phyloP scores from a whole-genome alignment of 2,888 invertebrate genomes.

The Drosophila pseudotakahashii region DNA sequence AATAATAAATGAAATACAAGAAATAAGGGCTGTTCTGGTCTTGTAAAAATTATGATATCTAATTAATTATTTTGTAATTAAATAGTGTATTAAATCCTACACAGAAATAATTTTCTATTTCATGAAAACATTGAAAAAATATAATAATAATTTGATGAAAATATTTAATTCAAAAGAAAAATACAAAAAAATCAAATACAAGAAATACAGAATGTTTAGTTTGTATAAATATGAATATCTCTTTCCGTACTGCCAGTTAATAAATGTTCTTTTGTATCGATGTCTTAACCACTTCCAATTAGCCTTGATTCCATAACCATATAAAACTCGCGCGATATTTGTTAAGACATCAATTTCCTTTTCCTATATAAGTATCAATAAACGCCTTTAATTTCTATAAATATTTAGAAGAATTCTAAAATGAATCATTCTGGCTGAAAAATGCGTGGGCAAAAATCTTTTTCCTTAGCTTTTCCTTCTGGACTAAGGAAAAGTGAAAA shows the following conservation, averaged over 20 bases:
- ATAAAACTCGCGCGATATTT: constrained; percentile 15
- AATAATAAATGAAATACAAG: constrained; percentile 1
- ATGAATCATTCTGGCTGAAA: constrained; percentile 53
- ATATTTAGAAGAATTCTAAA: constrained; percentile 36
- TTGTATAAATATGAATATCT: background rate
- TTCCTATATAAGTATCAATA: constrained; percentile 27
- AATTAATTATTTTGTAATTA: too few relatives aligned
- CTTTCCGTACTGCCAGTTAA: background rate
- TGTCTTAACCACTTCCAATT: constrained; percentile 7
- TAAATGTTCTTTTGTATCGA: constrained; percentile 1
- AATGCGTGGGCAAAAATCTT: constrained; percentile 54
- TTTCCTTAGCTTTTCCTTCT: constrained; percentile 24
- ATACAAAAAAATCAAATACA: background rate
- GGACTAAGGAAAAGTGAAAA: constrained; percentile 43
- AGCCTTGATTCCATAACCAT: background rate
- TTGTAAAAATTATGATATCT: too few relatives aligned
- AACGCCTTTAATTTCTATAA: constrained; percentile 60
- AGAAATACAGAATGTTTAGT: background rate
- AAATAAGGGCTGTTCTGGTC: too few relatives aligned
- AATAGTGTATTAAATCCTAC: too few relatives aligned
- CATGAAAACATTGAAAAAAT: too few relatives aligned
- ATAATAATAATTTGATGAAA: too few relatives aligned
- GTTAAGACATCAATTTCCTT: constrained; percentile 32
- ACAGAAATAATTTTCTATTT: too few relatives aligned
- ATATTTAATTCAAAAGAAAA: background rate